These are phyloP conservation scores for Hylaeus volcanicus DNA, from an alignment of 1,140 invertebrate species.

Conservation along the genomic window DNA sequence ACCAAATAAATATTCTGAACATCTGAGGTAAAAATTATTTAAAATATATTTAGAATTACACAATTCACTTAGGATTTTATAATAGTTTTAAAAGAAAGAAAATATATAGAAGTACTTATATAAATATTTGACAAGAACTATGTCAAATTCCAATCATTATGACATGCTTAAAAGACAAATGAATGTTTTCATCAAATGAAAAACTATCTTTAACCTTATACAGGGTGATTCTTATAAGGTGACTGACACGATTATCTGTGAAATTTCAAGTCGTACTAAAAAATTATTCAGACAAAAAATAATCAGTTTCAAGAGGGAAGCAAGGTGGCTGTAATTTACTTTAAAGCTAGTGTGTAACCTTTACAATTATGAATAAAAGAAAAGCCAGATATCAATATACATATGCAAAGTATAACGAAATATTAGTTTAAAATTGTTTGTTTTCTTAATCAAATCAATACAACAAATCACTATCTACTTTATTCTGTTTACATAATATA, in stretches of 20 bases:
- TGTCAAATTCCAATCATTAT: constrained; percentile 33
- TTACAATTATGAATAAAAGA: too few relatives aligned
- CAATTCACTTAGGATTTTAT: constrained; percentile 34
- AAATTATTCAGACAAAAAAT: too few relatives aligned
- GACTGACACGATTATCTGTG: too few relatives aligned
- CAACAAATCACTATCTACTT: not conserved
- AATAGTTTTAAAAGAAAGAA: constrained; percentile 25
- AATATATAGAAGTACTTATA: constrained; percentile 29
- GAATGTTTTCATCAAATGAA: constrained; percentile 34
- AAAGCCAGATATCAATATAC: too few relatives aligned
- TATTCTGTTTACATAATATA: not conserved
- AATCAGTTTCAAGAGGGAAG: too few relatives aligned
- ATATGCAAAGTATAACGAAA: not conserved
- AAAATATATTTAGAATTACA: constrained; percentile 3
- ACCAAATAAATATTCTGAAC: constrained; percentile 5
- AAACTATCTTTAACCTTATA: not conserved
- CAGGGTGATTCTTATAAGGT: too few relatives aligned
- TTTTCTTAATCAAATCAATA: not conserved
- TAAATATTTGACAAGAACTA: constrained; percentile 41
- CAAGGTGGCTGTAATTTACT: too few relatives aligned
- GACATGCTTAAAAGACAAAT: constrained; percentile 33
- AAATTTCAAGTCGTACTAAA: not conserved
- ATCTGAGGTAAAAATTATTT: not conserved
- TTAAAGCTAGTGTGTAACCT: too few relatives aligned
- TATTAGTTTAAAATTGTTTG: not conserved